Conservation (phyloP, 2,113 vertebrate species). For the Sinosuthora webbiana region DNA sequence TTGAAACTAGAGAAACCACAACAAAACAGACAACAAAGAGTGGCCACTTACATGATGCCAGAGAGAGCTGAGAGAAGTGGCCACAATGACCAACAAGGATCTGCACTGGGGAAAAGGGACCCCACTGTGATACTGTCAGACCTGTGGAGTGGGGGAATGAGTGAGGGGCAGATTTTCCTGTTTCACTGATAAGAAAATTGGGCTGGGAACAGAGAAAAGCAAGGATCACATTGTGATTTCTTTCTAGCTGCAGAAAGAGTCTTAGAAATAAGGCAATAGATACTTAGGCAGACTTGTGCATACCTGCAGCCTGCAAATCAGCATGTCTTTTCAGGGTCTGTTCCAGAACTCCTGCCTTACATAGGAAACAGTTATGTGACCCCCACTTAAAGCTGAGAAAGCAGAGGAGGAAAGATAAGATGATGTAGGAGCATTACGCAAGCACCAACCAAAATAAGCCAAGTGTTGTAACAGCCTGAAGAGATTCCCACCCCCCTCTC, state of each 20-base stretch:
- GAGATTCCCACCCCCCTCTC: not conserved
- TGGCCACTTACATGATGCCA: not conserved
- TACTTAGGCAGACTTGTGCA: not conserved
- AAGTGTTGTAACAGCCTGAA: not conserved
- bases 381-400: not conserved
- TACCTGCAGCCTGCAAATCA: not conserved
- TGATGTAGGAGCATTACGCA: not conserved
- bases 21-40: not conserved
- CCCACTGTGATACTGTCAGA: not conserved
- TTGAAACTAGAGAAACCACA: not conserved
- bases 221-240: not conserved
- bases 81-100: not conserved
- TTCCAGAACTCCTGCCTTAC: not conserved
- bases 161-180: fast-evolving
- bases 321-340: not conserved
- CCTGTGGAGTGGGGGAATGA: not conserved
- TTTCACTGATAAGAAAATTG: not conserved
- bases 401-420: not conserved
- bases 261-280: not conserved
- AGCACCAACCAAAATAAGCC: not conserved
- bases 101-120: not conserved
- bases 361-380: not conserved
- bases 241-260: not conserved
- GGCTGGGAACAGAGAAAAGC: not conserved
- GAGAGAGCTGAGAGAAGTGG: not conserved